Base-by-base conservation (phyloP, 2,113 vertebrate species). In the Tachuris rubrigastra region DNA sequence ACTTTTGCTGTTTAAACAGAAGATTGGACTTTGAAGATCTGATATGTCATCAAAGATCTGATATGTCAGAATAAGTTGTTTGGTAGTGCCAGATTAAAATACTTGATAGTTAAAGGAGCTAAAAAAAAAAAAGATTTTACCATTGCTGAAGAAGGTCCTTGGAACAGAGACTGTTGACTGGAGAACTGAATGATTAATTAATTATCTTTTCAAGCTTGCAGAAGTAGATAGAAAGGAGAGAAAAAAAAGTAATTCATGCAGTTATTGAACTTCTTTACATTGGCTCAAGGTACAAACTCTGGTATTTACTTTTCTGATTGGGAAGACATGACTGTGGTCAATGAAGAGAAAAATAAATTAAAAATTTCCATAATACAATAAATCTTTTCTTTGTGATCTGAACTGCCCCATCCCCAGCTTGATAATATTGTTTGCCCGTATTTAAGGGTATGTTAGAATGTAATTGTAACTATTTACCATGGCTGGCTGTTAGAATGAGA, bases 261-360 rank as follows among this genome's bases (percentile, higher is more conserved):
- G 74, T 94, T 96, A 87, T 50, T 92, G 56, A 92, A 63, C n/a
- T 76, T 95, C 33, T 89, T 62, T 94, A 37, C 41, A 14, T 41
- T 81, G 46, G 84, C 46, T 91, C 74, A 91, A 93, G 72, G 69
- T 74, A 85, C 85, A 85, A 91, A 83, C 39, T 74, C 46, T 91
- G 69, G 21, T 97, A 65, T 97, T 97, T 97, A 92, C 89, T 95
- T 95, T 94, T 94, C 85, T 96, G 93, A 96, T 97, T 96, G 97
- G 93, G 93, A 95, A 94, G 97, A 87, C 9, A 22, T 95, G 93
- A 96, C 83, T 88, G 58, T 76, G 50, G 67, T 93, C 88, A 97
- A 96, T 93, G 85, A 96, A 95, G 87, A 94, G 85, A 79, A 97
- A 95, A 96, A 96, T 82, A 93, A 95, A 35, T 23, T 9, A 0